Conservation (phyloP, 2,797 vertebrate species). For the Anisognathus igniventris region DNA sequence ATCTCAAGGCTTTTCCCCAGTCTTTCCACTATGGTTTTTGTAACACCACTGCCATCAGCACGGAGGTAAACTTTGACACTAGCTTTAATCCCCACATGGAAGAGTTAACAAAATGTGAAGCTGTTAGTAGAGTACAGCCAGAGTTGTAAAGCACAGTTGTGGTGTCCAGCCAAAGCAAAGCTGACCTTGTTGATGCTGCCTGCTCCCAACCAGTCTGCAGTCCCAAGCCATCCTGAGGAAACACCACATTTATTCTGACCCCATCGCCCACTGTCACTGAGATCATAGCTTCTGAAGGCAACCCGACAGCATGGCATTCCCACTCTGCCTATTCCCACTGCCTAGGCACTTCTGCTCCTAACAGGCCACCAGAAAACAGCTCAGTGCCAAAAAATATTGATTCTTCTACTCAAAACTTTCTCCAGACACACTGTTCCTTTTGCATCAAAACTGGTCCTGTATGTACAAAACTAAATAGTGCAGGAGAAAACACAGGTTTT, state of each 20-base stretch:
- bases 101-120: not conserved
- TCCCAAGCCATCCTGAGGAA: not conserved
- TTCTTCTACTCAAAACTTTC: not conserved
- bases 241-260: not conserved
- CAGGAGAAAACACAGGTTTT: not conserved
- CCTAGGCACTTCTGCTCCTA: not conserved
- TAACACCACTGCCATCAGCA: not conserved
- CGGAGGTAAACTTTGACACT: not conserved
- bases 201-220: not conserved
- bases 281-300: not conserved
- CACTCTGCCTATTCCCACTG: not conserved
- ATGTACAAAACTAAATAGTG: not conserved
- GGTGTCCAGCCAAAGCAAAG: not conserved
- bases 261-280: fast-evolving
- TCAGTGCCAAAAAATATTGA: not conserved
- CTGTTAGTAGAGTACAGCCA: not conserved
- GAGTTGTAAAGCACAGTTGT: not conserved
- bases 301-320: not conserved
- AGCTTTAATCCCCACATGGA: not conserved
- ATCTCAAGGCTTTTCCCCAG: not conserved
- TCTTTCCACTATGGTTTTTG: not conserved
- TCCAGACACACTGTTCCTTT: not conserved
- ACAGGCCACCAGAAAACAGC: not conserved
- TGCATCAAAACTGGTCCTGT: not conserved
- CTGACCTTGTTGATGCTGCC: not conserved